Percentiles rank a stretch among this genome's conserved stretches.
These are phyloP conservation scores for Drosophila parabipectinata DNA, from an alignment of 1,140 invertebrate species.

Conservation along the genomic window DNA sequence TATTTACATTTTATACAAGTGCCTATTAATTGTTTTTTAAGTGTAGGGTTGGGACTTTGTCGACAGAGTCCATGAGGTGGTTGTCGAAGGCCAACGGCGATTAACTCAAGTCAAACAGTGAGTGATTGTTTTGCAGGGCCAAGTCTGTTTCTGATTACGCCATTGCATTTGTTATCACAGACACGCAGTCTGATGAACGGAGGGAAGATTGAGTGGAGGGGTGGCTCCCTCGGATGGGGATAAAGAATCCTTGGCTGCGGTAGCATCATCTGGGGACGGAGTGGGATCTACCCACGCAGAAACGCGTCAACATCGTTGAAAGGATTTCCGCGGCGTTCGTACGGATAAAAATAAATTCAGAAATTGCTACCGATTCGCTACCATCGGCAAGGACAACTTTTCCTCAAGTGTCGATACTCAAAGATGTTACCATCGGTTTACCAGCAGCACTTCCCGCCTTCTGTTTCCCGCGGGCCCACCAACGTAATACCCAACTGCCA, in stretches of 20 bases:
- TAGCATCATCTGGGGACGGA: background rate
- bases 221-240: slow-evolving; percentile 6
- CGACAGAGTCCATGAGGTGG: slow-evolving; percentile 55
- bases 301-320: slow-evolving; percentile 63
- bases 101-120: slow-evolving; percentile 80
- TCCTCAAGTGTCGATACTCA: slow-evolving; percentile 67
- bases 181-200: slow-evolving; percentile 17
- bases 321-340: slow-evolving; percentile 78
- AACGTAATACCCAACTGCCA: slow-evolving; percentile 57
- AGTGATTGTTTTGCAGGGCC: slow-evolving; percentile 76
- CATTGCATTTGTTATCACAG: slow-evolving; percentile 75
- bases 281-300: slow-evolving; percentile 49
- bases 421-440: slow-evolving; percentile 20
- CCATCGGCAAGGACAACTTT: slow-evolving; percentile 65
- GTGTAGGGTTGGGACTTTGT: slow-evolving; percentile 37
- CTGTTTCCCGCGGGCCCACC: background rate
- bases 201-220: slow-evolving; percentile 4
- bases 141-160: slow-evolving; percentile 72
- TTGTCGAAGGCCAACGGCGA: slow-evolving; percentile 70
- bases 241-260: slow-evolving; percentile 30
- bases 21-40: background rate
- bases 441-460: background rate
- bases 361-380: slow-evolving; percentile 75
- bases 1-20: background rate
- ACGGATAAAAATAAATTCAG: slow-evolving; percentile 79